A percentile compares a stretch with the other conserved stretches of the same genome.
These are phyloP conservation scores for Endotricha flammealis DNA, from an alignment of 2,888 invertebrate genomes.

Conservation along the genomic window DNA sequence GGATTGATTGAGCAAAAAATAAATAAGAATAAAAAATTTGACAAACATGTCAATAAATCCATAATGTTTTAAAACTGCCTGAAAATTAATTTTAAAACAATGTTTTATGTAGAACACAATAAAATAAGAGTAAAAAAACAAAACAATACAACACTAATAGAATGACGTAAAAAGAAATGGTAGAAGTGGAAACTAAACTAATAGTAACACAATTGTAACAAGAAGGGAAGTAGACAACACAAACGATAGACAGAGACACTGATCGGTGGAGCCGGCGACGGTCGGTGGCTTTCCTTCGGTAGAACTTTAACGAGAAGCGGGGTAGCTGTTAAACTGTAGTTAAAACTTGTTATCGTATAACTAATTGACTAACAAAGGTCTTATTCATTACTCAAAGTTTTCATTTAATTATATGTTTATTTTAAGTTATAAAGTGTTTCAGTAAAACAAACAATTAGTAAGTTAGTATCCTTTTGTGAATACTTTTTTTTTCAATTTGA, in stretches of 20 bases:
- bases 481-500: no score
- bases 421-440: no score
- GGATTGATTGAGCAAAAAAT: not conserved
- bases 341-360: no score
- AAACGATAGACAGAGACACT: conserved; percentile 40
- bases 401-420: no score
- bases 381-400: no score
- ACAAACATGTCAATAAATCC: not conserved
- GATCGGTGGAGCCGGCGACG: conserved; percentile 41
- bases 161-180: conserved; percentile 19
- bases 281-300: conserved; percentile 28
- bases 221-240: conserved; percentile 25
- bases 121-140: conserved; percentile 13
- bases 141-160: conserved; percentile 16
- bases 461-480: no score
- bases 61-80: not conserved
- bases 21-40: not conserved
- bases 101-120: conserved; percentile 6
- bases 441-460: no score
- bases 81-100: not conserved
- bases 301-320: not conserved
- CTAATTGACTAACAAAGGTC: no score
- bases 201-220: conserved; percentile 29
- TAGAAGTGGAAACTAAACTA: conserved; percentile 23
- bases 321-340: conserved; percentile 7